A percentile compares a stretch with the other conserved stretches of the same genome.
phyloP scores from a whole-genome alignment of 2,888 invertebrate genomes.

The Idaea biselata region DNA sequence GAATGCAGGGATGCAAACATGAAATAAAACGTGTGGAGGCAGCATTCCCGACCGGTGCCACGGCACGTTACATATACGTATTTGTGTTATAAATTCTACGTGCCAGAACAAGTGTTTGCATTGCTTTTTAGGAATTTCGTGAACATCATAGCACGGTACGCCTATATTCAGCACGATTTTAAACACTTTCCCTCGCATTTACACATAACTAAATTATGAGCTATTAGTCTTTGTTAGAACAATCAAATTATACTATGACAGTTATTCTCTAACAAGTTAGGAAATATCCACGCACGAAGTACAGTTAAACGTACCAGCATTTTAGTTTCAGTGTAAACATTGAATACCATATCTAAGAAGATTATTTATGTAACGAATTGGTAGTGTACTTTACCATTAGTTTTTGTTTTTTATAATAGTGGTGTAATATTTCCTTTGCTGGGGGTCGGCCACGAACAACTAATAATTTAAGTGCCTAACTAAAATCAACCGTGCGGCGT shows the following conservation, averaged over 20 bases:
- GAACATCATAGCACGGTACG: constrained; percentile 24
- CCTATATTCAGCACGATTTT: background rate
- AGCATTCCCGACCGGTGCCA: constrained; percentile 58
- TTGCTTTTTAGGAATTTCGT: constrained; percentile 59
- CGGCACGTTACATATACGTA: constrained; percentile 44
- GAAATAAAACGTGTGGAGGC: constrained; percentile 55
- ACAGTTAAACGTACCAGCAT: constrained; percentile 3
- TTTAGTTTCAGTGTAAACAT: constrained; percentile 14
- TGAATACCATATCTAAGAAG: constrained; percentile 2
- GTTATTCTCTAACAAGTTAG: background rate
- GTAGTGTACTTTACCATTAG: constrained; percentile 18
- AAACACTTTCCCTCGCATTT: background rate
- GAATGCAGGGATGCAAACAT: constrained; percentile 44
- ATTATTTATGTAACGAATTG: constrained; percentile 15
- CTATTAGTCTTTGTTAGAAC: background rate
- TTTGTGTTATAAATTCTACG: constrained; percentile 69
- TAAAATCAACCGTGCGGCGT: constrained; percentile 1
- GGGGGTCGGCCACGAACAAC: constrained; percentile 18
- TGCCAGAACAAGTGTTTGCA: constrained; percentile 64
- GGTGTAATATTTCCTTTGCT: constrained; percentile 22
- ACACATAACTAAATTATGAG: background rate
- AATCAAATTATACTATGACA: background rate
- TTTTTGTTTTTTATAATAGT: constrained; percentile 18
- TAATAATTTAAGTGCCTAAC: background rate
- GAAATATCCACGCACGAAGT: background rate